phyloP scores from a whole-genome alignment of 2,888 invertebrate species.

The Nymphalis c-album region DNA sequence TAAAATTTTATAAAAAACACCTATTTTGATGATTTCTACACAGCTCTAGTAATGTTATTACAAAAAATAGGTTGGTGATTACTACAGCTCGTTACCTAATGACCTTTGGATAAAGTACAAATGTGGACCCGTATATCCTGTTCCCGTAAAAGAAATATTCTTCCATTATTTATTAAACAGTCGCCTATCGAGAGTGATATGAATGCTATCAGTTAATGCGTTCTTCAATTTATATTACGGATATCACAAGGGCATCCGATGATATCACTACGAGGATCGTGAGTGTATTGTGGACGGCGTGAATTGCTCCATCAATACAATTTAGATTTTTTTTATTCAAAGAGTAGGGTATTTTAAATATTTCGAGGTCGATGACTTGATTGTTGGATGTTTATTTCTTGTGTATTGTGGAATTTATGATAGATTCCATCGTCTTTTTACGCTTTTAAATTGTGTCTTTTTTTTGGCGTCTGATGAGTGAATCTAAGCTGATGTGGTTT shows the following conservation, averaged over 20 bases:
- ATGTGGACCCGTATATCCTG: background rate
- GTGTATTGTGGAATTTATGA: no score
- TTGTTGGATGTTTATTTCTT: conserved; percentile 13
- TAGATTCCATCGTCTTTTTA: no score
- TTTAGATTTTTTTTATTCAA: conserved; percentile 47
- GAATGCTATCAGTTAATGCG: conserved; percentile 34
- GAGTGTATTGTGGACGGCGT: conserved; percentile 41
- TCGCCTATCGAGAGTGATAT: conserved; percentile 20
- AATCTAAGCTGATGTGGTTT: no score
- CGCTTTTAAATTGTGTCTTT: no score
- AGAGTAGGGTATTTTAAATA: conserved; percentile 47
- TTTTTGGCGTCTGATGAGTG: no score
- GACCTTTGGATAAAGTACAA: background rate
- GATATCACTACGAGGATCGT: conserved; percentile 25
- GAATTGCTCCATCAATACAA: conserved; percentile 57
- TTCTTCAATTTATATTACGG: conserved; percentile 38
- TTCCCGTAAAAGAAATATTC: background rate
- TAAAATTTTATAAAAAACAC: no score
- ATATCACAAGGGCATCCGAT: conserved; percentile 44
- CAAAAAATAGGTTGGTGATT: no score
- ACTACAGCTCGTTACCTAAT: no score
- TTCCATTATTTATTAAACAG: conserved; percentile 5
- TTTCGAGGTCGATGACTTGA: conserved; percentile 63
- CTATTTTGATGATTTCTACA: no score
- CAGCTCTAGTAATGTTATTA: no score